These are phyloP conservation scores for Caradrina kadenii DNA, from an alignment of 2,888 invertebrate species.

Conservation along the genomic window DNA sequence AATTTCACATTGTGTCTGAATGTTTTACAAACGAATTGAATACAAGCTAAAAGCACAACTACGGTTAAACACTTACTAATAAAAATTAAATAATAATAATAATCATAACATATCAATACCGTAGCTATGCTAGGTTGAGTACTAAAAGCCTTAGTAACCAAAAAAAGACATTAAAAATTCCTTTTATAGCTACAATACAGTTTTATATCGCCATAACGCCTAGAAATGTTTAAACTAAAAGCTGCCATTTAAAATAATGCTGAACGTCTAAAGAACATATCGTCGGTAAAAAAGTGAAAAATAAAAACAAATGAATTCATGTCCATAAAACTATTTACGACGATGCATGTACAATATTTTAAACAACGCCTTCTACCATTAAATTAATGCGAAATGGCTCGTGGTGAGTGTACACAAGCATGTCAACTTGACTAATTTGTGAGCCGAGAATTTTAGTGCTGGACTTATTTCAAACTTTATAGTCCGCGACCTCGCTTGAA, in stretches of 20 bases:
- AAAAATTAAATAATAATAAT: too few species aligned
- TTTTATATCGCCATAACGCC: slow-evolving; percentile 31
- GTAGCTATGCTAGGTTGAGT: not conserved
- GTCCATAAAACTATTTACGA: slow-evolving; percentile 68
- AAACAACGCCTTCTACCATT: slow-evolving; percentile 67
- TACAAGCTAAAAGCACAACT: too few species aligned
- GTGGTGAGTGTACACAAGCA: slow-evolving; percentile 64
- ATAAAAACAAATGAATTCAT: slow-evolving; percentile 56
- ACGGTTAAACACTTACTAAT: too few species aligned
- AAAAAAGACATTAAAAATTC: slow-evolving; percentile 21
- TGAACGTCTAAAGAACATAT: slow-evolving; percentile 50
- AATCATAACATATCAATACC: not conserved
- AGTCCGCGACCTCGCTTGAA: slow-evolving; percentile 59
- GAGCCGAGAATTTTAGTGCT: slow-evolving; percentile 68
- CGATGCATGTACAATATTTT: slow-evolving; percentile 68
- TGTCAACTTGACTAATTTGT: slow-evolving; percentile 74
- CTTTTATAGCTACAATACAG: slow-evolving; percentile 43
- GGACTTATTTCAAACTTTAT: slow-evolving; percentile 68
- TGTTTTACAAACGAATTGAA: too few species aligned
- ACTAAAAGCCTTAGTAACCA: slow-evolving; percentile 7
- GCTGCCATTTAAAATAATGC: slow-evolving; percentile 59
- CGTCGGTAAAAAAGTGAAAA: slow-evolving; percentile 54
- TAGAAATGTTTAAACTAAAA: slow-evolving; percentile 55
- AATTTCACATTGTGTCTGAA: too few species aligned
- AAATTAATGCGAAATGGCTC: slow-evolving; percentile 71